Conservation (phyloP, 2,797 vertebrate species). For the Rhabdomys pumilio region DNA sequence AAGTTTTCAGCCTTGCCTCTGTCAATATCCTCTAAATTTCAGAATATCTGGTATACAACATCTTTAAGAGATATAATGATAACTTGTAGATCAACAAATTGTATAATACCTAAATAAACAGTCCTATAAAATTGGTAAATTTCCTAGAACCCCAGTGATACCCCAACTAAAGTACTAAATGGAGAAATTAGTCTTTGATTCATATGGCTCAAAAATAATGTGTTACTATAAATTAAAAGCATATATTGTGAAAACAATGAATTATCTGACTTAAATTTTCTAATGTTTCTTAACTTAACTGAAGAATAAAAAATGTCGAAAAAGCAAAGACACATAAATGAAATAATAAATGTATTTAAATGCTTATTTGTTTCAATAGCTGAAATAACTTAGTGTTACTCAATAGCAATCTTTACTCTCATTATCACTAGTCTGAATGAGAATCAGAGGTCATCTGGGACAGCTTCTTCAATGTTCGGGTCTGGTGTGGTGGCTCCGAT, state of each 20-base stretch:
- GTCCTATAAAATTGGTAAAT: slow-evolving; percentile 11
- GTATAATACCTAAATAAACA: slow-evolving; percentile 12
- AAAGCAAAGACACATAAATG: slow-evolving; percentile 24
- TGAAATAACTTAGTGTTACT: neutral
- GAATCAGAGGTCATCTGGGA: neutral
- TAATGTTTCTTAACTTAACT: slow-evolving; percentile 27
- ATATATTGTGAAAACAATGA: slow-evolving; percentile 31
- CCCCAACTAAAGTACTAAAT: neutral
- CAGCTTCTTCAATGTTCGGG: neutral
- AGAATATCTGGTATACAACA: neutral
- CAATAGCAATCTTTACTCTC: neutral
- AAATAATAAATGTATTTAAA: slow-evolving; percentile 32
- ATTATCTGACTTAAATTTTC: slow-evolving; percentile 38
- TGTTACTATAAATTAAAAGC: slow-evolving; percentile 25
- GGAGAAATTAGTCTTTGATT: slow-evolving; percentile 6
- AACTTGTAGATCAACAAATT: neutral
- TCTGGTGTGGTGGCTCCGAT: neutral
- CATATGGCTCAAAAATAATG: slow-evolving; percentile 36
- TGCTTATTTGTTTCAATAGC: neutral
- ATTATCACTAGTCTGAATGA: neutral
- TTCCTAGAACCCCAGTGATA: neutral
- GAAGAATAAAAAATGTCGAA: slow-evolving; percentile 36
- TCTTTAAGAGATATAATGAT: neutral
- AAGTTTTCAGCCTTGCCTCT: neutral
- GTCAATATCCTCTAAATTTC: neutral